Evolutionary conservation across 1,140 invertebrate species (phyloP).

Genomic region (Drosophila sproati): DNA sequence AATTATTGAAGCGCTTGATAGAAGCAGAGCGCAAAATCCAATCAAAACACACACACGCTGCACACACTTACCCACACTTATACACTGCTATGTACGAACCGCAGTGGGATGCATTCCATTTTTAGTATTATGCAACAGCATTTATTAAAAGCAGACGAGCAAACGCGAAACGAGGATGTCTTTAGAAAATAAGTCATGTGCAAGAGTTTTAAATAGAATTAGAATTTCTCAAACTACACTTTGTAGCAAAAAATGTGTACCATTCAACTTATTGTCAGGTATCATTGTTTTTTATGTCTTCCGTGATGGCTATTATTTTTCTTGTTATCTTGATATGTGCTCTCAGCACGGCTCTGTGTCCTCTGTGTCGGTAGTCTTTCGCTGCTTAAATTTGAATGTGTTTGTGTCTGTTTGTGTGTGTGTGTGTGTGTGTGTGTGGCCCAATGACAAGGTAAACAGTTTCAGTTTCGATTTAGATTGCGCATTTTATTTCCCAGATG

Average conservation of each 20-base stretch:
- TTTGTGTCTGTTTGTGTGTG: background rate
- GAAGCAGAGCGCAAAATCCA: conserved; percentile 68
- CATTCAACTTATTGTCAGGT: background rate
- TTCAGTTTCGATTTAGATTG: conserved; percentile 55
- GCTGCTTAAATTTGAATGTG: background rate
- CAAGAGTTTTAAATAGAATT: background rate
- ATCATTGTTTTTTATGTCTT: conserved; percentile 2
- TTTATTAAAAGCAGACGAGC: conserved; percentile 25
- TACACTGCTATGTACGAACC: background rate
- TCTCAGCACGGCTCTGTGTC: background rate
- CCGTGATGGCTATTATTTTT: background rate
- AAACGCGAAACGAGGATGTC: conserved; percentile 11
- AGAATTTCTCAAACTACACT: background rate
- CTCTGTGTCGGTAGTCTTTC: background rate
- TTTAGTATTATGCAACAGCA: conserved; percentile 53
- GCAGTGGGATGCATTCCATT: conserved; percentile 21
- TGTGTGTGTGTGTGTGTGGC: background rate
- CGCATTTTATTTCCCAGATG: conserved; percentile 32
- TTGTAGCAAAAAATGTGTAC: background rate
- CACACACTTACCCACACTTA: conserved; percentile 8
- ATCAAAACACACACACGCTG: conserved; percentile 50
- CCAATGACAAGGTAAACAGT: conserved; percentile 62
- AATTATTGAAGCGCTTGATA: conserved; percentile 76
- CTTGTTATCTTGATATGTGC: background rate
- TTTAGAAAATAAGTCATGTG: background rate